Percentiles rank a stretch among this genome's conserved stretches.
Conservation (phyloP, 2,113 vertebrate genomes). For the Ancistrus triradiatus region DNA sequence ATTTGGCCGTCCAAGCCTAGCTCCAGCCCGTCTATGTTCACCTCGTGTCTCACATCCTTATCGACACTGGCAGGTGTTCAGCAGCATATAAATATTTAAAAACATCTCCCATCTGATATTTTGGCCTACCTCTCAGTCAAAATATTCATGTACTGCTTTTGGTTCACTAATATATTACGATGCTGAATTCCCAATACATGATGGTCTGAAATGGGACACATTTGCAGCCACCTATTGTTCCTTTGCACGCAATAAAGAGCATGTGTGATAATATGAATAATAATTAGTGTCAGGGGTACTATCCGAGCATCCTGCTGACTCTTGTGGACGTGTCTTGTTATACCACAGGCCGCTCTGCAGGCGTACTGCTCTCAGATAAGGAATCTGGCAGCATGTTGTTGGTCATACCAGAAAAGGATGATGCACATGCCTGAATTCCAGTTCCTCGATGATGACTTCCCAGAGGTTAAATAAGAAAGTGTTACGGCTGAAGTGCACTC, state of each 20-base stretch:
- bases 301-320: background rate
- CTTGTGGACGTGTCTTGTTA: background rate
- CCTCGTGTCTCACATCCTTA: background rate
- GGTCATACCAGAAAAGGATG: constrained; percentile 36
- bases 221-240: too few relatives aligned
- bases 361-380: constrained; percentile 32
- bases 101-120: background rate
- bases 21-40: background rate
- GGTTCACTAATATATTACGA: too few relatives aligned
- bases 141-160: background rate
- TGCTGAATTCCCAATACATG: too few relatives aligned
- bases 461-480: constrained; percentile 32
- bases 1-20: background rate
- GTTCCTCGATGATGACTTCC: constrained; percentile 27
- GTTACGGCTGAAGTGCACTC: constrained; percentile 2
- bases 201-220: too few relatives aligned
- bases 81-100: background rate
- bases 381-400: constrained; percentile 35
- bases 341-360: background rate
- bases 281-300: background rate
- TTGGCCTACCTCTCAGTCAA: background rate
- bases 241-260: too few relatives aligned
- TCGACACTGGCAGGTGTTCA: background rate
- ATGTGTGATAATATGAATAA: too few relatives aligned
- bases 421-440: constrained; percentile 23